Base-by-base conservation (phyloP, 2,113 vertebrate species). In the Sinocyclocheilus rhinocerous region DNA sequence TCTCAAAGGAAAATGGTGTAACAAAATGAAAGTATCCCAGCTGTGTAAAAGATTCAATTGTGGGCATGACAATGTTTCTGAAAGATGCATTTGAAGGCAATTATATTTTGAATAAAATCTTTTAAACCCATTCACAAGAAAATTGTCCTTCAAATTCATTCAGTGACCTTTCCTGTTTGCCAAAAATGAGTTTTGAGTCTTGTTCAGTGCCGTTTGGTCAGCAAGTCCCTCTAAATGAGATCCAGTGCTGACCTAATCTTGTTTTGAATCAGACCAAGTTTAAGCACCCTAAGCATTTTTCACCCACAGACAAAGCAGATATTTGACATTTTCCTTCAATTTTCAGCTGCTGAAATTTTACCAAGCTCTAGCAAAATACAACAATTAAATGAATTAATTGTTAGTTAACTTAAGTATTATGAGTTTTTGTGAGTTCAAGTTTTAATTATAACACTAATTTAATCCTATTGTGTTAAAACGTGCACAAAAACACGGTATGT, bases 11-110 rank as follows among this genome's bases (percentile, higher is more conserved):
- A 78, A 78, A 22, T 59, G 52, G 76, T 78, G 16, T 78, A 78
- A 78, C 3, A 48, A 52, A 85, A 76, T 33, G 57, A 67, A 78
- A 67, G 24, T 18, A 67, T 78, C 59, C 59, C 15, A 67, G 45
- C 73, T 85, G 75, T 77, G 73, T 77, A 67, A 36, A 67, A 84
- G 26, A 50, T 84, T 67, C 7, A 26, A 15, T 50, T 52, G 4
- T 11, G 26, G 8, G 75, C 22, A 42, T 24, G n/a, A 48, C 52
- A 78, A 78, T 59, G 15, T 81, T 59, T 65, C 39, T 11, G n/a
- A 7, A 55, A 63, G 52, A 79, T 59, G 20, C 76, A 39, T 36
- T 59, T 59, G 10, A 55, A 76, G n/a, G 22, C 72, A 75, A 48
- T 75, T 75, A 75, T 48, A 48, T 48, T 75, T 75, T 0, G n/a